phyloP scores from a whole-genome alignment of 1,140 invertebrate species.

The Macrosteles quadrilineatus region DNA sequence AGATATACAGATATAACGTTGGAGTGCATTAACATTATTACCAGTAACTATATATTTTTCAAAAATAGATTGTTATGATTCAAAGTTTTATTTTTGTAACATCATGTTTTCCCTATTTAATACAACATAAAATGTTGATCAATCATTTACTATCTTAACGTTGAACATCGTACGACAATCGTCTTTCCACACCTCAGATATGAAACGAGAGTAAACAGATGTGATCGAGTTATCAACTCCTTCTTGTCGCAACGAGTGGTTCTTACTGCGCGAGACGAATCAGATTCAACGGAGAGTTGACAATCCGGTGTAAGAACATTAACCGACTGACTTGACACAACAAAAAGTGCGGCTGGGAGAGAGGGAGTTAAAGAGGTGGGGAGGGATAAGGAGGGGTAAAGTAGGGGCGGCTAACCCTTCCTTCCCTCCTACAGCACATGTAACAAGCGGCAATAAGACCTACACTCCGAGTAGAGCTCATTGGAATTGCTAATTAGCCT shows the following conservation, averaged over 20 bases:
- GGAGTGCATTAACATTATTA: too few species aligned
- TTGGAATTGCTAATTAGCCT: constrained; percentile 84
- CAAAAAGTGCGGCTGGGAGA: not conserved
- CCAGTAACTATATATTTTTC: too few species aligned
- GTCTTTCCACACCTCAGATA: too few species aligned
- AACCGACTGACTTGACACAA: constrained; percentile 20
- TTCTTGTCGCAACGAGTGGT: constrained; percentile 3
- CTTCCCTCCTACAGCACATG: constrained; percentile 15
- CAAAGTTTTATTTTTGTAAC: too few species aligned
- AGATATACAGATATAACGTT: too few species aligned
- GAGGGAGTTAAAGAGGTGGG: not conserved
- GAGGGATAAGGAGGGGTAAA: not conserved
- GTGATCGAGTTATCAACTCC: constrained; percentile 9
- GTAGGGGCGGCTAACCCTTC: constrained; percentile 18
- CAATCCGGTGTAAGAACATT: constrained; percentile 25
- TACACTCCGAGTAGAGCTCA: constrained; percentile 54
- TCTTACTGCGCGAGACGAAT: constrained; percentile 17
- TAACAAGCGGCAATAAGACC: constrained; percentile 34
- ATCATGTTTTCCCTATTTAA: too few species aligned
- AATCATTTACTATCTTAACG: too few species aligned
- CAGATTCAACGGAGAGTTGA: constrained; percentile 19
- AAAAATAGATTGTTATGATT: too few species aligned
- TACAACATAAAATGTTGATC: too few species aligned
- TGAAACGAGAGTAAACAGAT: not conserved
- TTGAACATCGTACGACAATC: too few species aligned